A percentile compares a stretch with the other conserved stretches of the same genome.
Conservation (phyloP, 2,888 invertebrate species). For the Eulithis prunata region DNA sequence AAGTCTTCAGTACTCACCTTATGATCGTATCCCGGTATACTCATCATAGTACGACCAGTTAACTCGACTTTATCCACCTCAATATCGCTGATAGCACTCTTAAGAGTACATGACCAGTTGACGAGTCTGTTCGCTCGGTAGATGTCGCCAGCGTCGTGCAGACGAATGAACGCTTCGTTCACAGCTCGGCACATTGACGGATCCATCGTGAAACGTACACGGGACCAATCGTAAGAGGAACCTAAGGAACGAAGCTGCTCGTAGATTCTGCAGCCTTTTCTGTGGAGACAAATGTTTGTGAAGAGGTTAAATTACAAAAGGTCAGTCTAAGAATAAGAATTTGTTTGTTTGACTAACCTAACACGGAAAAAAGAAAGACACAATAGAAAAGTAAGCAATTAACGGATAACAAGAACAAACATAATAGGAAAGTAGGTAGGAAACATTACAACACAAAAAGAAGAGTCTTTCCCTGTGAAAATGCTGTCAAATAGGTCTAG, state of each 20-base stretch:
- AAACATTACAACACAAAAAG: no score
- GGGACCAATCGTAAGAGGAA: constrained; percentile 97
- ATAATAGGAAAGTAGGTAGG: no score
- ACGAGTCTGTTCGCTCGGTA: constrained; percentile 96
- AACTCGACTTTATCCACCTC: constrained; percentile 98
- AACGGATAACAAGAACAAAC: no score
- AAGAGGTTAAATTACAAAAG: no score
- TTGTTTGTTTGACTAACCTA: no score
- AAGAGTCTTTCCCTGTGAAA: no score
- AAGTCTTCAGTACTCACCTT: constrained; percentile 70
- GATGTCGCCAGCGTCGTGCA: constrained; percentile 94
- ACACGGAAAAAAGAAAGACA: no score
- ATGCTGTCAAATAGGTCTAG: no score
- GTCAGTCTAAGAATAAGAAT: no score
- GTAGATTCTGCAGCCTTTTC: constrained; percentile 89
- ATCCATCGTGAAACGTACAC: constrained; percentile 98
- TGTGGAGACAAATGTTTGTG: constrained; percentile 60
- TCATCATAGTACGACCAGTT: constrained; percentile 91
- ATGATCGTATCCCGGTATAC: constrained; percentile 96
- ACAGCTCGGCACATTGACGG: constrained; percentile 94
- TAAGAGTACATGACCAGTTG: constrained; percentile 98
- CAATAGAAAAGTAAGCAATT: no score
- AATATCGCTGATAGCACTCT: constrained; percentile 99
- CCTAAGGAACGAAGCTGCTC: constrained; percentile 95
- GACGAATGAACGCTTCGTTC: constrained; percentile 95